A percentile compares a stretch with the other conserved stretches of the same genome.
Evolutionary conservation across 2,797 vertebrate genomes (phyloP).

Genomic region (Xenops minutus): DNA sequence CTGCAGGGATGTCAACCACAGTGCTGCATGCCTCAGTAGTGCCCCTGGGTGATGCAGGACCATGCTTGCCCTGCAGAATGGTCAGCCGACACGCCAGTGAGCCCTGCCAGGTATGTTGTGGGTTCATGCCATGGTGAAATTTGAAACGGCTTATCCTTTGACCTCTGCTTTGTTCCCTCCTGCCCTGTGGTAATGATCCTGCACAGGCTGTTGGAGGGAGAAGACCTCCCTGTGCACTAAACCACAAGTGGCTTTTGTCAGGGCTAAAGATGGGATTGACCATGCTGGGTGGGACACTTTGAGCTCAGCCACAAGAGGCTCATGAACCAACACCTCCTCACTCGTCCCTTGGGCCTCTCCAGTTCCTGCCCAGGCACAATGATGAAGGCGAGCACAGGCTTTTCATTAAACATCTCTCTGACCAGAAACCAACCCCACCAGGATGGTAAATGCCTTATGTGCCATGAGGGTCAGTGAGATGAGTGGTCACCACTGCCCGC

Average conservation of each 20-base stretch:
- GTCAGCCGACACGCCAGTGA: background rate
- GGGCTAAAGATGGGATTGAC: background rate
- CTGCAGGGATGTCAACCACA: background rate
- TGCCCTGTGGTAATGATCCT: background rate
- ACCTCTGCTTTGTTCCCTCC: background rate
- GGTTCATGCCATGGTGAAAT: background rate
- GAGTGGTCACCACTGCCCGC: background rate
- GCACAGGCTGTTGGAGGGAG: background rate
- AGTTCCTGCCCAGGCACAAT: background rate
- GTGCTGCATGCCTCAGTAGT: background rate
- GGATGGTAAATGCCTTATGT: background rate
- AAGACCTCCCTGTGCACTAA: background rate
- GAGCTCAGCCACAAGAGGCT: background rate
- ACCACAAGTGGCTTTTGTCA: background rate
- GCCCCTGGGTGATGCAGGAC: background rate
- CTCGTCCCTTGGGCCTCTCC: background rate
- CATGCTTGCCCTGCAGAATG: background rate
- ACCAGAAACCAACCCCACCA: background rate
- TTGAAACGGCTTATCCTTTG: background rate
- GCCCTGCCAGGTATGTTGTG: rapidly evolving
- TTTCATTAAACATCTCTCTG: background rate
- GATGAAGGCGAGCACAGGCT: background rate
- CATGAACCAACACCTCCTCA: background rate
- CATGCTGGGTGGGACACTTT: background rate
- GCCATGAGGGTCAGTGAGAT: rapidly evolving